Base-by-base conservation (phyloP, 2,797 vertebrate species). In the Danio tinwini region DNA sequence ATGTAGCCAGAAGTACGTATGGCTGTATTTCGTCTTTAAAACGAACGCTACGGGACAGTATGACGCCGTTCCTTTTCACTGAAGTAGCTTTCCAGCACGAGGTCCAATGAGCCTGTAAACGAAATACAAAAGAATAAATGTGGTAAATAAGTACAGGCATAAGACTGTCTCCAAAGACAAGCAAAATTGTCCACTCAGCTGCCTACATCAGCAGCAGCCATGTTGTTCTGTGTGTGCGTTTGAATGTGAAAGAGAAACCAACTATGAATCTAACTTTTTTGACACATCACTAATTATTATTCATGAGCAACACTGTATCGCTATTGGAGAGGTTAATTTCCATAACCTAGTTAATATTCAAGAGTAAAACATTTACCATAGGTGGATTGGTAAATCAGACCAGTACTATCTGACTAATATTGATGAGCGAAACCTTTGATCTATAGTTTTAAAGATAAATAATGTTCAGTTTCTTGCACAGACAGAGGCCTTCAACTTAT, bases 11-110 rank as follows among this genome's bases (percentile, higher is more conserved):
- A n/a, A n/a, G n/a, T n/a, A n/a, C n/a, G n/a, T n/a, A n/a, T n/a
- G n/a, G n/a, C n/a, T n/a, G n/a, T n/a, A n/a, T n/a, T n/a, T n/a
- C n/a, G n/a, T n/a, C n/a, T n/a, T n/a, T n/a, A n/a, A n/a, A n/a
- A n/a, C n/a, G n/a, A n/a, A n/a, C n/a, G n/a, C n/a, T n/a, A n/a
- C n/a, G n/a, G n/a, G n/a, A n/a, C n/a, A n/a, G n/a, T n/a, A n/a
- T n/a, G n/a, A n/a, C n/a, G n/a, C n/a, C n/a, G n/a, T n/a, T n/a
- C n/a, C n/a, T n/a, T n/a, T n/a, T n/a, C 94, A 89, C 94, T 96
- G 85, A 97, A 93, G 83, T 96, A 97, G 1, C 94, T 90, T 67
- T 93, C 85, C 50, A 95, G 94, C 13, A 96, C 89, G 37, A 93
- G 84, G 1, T 92, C 85, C 39, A 91, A 45, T 40, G 97, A 98